These are phyloP conservation scores for Leptinotarsa juncta DNA, from an alignment of 2,888 invertebrate species.

Conservation along the genomic window DNA sequence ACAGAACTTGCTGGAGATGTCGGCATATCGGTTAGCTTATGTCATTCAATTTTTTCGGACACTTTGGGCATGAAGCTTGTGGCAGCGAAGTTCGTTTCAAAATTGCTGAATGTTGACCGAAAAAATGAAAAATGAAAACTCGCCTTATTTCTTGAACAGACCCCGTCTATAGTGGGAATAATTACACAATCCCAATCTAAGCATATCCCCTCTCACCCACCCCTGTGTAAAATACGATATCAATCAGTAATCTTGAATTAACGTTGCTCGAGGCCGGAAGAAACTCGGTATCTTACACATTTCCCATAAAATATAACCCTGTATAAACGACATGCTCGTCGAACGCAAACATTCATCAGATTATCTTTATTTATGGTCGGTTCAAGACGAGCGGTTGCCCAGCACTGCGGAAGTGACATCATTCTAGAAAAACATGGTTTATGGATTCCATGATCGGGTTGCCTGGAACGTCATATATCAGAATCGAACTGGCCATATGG, in stretches of 20 bases:
- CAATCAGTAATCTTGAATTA: constrained; percentile 4
- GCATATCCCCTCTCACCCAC: not conserved
- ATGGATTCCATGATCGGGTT: constrained; percentile 9
- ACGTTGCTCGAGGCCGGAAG: constrained; percentile 6
- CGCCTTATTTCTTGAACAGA: too few relatives aligned
- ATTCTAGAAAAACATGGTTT: not conserved
- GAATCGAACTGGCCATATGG: too few relatives aligned
- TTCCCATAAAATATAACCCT: constrained; percentile 20
- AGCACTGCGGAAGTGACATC: constrained; percentile 4
- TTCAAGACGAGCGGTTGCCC: not conserved
- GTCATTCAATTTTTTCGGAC: too few relatives aligned
- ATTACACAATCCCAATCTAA: too few relatives aligned
- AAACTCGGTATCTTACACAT: constrained; percentile 4
- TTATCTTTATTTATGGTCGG: constrained; percentile 16
- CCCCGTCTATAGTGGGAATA: too few relatives aligned
- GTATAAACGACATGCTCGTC: constrained; percentile 15
- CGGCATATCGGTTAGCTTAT: too few relatives aligned
- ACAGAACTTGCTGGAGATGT: too few relatives aligned
- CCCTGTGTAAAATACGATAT: constrained; percentile 8
- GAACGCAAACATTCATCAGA: constrained; percentile 15
- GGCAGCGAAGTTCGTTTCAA: too few relatives aligned
- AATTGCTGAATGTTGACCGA: too few relatives aligned
- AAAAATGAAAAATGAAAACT: too few relatives aligned
- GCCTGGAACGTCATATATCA: not conserved
- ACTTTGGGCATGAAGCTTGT: too few relatives aligned